Conservation (phyloP, 2,113 vertebrate species). For the Carassius auratus region DNA sequence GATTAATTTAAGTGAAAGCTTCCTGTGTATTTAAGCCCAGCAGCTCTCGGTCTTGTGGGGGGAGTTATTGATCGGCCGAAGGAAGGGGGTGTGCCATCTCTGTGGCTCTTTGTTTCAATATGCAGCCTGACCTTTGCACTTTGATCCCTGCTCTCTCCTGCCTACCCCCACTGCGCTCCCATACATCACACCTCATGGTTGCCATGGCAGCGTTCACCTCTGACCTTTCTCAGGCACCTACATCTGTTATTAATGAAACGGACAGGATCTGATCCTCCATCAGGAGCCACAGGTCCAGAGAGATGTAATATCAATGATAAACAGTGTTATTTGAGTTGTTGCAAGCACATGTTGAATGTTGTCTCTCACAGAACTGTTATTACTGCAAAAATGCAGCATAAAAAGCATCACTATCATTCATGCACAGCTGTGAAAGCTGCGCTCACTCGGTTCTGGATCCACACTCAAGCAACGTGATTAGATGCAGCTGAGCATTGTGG, state of each 20-base stretch:
- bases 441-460: background rate
- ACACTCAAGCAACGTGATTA: no score
- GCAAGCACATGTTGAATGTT: no score
- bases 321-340: background rate
- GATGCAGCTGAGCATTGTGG: background rate
- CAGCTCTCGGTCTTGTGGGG: background rate
- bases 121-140: slow-evolving; percentile 65
- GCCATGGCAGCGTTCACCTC: slow-evolving; percentile 73
- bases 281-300: slow-evolving; percentile 35
- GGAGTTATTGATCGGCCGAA: slow-evolving; percentile 65
- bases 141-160: slow-evolving; percentile 61
- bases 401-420: background rate
- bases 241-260: slow-evolving; percentile 79
- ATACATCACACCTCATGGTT: slow-evolving; percentile 65
- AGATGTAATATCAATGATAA: slow-evolving; percentile 21
- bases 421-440: background rate
- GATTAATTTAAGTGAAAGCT: background rate
- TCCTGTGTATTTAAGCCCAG: background rate
- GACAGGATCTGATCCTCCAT: slow-evolving; percentile 65
- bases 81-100: slow-evolving; percentile 53
- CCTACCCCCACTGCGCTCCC: slow-evolving; percentile 48
- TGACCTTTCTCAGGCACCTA: slow-evolving; percentile 73
- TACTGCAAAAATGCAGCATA: background rate
- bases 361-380: background rate
- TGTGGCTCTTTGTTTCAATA: slow-evolving; percentile 72